Conservation (phyloP, 2,888 invertebrate species). For the Cephus spinipes region DNA sequence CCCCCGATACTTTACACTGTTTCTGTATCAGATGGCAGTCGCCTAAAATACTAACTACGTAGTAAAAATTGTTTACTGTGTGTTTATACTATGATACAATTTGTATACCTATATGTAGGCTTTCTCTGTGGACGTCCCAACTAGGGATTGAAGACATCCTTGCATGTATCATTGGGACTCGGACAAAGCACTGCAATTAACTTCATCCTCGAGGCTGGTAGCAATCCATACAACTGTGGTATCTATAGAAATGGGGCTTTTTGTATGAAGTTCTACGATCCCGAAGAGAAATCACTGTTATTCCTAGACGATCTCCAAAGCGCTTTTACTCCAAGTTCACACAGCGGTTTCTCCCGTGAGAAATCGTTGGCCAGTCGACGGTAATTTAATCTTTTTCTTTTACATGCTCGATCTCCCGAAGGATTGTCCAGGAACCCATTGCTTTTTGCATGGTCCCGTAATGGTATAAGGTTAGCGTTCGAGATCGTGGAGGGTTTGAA, state of each 20-base stretch:
- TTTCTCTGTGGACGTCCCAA: neutral
- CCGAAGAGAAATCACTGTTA: constrained; percentile 53
- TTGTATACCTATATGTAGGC: neutral
- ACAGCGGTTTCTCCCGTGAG: constrained; percentile 29
- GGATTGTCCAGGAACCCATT: neutral
- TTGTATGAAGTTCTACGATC: constrained; percentile 26
- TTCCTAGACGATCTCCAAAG: constrained; percentile 43
- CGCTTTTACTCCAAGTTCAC: constrained; percentile 23
- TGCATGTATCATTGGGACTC: constrained; percentile 50
- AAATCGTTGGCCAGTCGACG: neutral
- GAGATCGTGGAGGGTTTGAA: neutral
- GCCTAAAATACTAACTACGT: too few relatives aligned
- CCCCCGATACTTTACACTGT: too few relatives aligned
- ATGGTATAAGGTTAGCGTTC: neutral
- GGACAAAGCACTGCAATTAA: constrained; percentile 55
- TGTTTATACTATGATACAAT: too few relatives aligned
- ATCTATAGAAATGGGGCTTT: neutral
- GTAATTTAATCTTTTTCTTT: neutral
- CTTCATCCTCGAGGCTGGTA: constrained; percentile 14
- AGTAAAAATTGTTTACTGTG: too few relatives aligned
- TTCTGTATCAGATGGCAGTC: too few relatives aligned
- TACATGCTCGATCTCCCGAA: neutral
- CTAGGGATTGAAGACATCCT: neutral
- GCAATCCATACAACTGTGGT: neutral
- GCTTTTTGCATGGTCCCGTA: neutral